A percentile compares a stretch with the other conserved stretches of the same genome.
phyloP scores from a whole-genome alignment of 2,113 vertebrate species.

The Odocoileus hemionus region DNA sequence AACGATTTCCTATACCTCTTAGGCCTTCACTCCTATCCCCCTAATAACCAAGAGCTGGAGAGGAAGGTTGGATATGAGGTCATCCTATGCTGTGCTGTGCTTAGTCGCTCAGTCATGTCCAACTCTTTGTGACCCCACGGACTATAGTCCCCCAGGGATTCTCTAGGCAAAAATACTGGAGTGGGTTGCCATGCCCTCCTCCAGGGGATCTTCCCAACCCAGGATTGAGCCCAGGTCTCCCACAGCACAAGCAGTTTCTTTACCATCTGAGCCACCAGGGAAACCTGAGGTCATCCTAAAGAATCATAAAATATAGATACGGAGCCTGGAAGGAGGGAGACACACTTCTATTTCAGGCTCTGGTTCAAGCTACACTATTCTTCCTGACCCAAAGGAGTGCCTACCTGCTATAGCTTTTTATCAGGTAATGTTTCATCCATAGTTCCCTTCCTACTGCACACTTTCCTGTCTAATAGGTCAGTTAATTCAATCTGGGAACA shows the following conservation, averaged over 20 bases:
- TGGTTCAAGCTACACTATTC: not conserved
- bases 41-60: not conserved
- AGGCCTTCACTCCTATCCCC: not conserved
- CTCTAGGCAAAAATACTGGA: not conserved
- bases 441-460: not conserved
- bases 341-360: not conserved
- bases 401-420: not conserved
- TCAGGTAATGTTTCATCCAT: not conserved
- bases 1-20: not conserved
- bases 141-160: not conserved
- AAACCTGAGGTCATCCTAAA: not conserved
- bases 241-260: not conserved
- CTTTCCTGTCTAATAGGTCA: not conserved
- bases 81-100: not conserved
- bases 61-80: not conserved
- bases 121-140: not conserved
- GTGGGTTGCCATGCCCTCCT: not conserved
- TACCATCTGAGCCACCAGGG: not conserved
- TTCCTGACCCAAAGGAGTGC: not conserved
- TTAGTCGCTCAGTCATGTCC: not conserved
- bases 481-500: not conserved
- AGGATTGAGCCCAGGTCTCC: not conserved
- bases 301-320: not conserved
- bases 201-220: not conserved
- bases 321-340: not conserved